These are phyloP conservation scores for Percopsis omiscomaycus DNA, from an alignment of 2,797 vertebrate species.

Conservation along the genomic window DNA sequence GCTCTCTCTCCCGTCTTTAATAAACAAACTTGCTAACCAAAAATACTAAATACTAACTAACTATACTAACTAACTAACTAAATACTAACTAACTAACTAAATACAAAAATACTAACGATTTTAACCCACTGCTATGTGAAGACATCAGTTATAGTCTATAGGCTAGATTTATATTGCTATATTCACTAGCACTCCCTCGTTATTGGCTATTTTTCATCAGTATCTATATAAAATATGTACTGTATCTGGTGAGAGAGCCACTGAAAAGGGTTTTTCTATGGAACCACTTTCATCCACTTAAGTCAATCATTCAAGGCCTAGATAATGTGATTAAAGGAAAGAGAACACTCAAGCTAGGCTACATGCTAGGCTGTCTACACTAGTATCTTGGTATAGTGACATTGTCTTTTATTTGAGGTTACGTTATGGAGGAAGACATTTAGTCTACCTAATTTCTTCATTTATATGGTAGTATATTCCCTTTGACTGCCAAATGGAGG, in stretches of 20 bases:
- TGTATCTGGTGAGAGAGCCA: neutral
- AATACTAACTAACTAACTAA: neutral
- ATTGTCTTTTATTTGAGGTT: conserved; percentile 44
- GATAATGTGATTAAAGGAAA: neutral
- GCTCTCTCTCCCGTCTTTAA: neutral
- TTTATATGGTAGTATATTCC: conserved; percentile 59
- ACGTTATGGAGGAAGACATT: conserved; percentile 44
- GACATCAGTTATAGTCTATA: no score
- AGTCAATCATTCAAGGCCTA: no score
- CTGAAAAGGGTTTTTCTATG: neutral
- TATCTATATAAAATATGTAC: neutral
- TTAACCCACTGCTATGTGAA: no score
- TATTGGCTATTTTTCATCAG: neutral
- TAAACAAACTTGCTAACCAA: conserved; percentile 1
- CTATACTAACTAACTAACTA: neutral
- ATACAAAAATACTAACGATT: no score
- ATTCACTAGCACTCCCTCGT: neutral
- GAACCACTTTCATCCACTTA: neutral
- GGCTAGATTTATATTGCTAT: neutral
- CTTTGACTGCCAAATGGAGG: conserved; percentile 67
- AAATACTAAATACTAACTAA: no score
- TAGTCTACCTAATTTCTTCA: conserved; percentile 53
- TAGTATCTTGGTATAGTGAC: conserved; percentile 3
- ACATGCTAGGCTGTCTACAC: neutral
- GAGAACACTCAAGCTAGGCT: neutral